A percentile compares a stretch with the other conserved stretches of the same genome.
Evolutionary conservation across 2,797 vertebrate species (phyloP).

Genomic region (Enteromius anoplus): DNA sequence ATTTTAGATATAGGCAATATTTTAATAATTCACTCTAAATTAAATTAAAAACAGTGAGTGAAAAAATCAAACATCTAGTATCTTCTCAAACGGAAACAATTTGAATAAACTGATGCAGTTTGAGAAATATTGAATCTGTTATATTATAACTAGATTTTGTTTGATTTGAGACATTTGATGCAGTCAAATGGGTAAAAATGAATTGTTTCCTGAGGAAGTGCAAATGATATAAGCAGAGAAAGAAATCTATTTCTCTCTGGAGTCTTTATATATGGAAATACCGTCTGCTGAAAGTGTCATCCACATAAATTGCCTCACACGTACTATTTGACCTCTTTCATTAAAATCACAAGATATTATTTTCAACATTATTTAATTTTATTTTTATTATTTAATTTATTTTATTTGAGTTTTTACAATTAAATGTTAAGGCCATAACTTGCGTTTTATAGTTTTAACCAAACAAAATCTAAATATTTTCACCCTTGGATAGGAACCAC

Average conservation of each 20-base stretch:
- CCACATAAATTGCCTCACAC: neutral
- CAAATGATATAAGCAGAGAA: neutral
- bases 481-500: neutral
- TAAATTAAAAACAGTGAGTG: conserved; percentile 9
- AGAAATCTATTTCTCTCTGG: neutral
- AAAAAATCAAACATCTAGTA: neutral
- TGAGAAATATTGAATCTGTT: neutral
- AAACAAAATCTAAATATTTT: neutral
- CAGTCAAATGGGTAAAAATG: neutral
- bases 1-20: neutral
- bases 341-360: neutral
- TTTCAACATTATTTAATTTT: neutral
- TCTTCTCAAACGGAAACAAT: neutral
- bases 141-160: neutral
- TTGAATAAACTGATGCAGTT: neutral
- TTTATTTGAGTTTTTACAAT: neutral
- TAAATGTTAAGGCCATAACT: neutral
- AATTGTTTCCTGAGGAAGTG: neutral
- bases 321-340: neutral
- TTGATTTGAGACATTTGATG: conserved; percentile 1
- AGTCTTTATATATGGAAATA: neutral
- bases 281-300: neutral
- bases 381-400: neutral
- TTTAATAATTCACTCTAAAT: neutral
- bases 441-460: neutral